Percentiles rank a stretch among this genome's conserved stretches.
phyloP scores from a whole-genome alignment of 2,888 invertebrate genomes.

The Brassicogethes aeneus region DNA sequence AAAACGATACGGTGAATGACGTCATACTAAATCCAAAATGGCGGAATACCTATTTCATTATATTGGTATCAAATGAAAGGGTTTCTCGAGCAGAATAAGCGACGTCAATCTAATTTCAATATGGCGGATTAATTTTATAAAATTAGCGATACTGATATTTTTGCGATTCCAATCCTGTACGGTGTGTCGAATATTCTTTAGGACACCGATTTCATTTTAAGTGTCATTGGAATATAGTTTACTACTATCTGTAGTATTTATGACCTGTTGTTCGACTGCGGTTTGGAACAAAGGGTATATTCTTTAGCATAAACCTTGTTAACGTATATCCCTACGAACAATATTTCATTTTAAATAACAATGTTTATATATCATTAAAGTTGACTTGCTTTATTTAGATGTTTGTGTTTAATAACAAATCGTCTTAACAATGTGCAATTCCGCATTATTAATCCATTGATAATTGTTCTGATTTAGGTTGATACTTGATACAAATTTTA shows the following conservation, averaged over 20 bases:
- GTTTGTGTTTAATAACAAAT: conserved; percentile 33
- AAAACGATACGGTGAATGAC: no score
- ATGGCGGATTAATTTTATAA: no score
- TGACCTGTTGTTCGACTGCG: conserved; percentile 39
- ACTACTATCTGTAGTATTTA: conserved; percentile 38
- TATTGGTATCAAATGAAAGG: no score
- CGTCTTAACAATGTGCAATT: conserved; percentile 23
- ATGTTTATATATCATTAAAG: conserved; percentile 40
- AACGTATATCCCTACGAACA: conserved; percentile 37
- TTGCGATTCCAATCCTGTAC: no score
- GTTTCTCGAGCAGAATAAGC: no score
- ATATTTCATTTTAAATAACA: conserved; percentile 41
- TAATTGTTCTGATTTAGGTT: no score
- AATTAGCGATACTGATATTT: no score
- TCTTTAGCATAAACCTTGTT: conserved; percentile 39
- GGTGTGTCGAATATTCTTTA: conserved; percentile 36
- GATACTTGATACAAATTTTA: no score
- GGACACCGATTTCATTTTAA: conserved; percentile 38
- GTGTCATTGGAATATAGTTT: conserved; percentile 39
- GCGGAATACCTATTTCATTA: no score
- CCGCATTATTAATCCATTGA: no score
- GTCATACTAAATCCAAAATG: no score
- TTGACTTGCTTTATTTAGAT: conserved; percentile 34
- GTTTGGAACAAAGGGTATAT: conserved; percentile 39
- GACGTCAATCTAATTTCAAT: no score